These are phyloP conservation scores for Eupeodes latifasciatus DNA, from an alignment of 2,888 invertebrate species.

Conservation along the genomic window DNA sequence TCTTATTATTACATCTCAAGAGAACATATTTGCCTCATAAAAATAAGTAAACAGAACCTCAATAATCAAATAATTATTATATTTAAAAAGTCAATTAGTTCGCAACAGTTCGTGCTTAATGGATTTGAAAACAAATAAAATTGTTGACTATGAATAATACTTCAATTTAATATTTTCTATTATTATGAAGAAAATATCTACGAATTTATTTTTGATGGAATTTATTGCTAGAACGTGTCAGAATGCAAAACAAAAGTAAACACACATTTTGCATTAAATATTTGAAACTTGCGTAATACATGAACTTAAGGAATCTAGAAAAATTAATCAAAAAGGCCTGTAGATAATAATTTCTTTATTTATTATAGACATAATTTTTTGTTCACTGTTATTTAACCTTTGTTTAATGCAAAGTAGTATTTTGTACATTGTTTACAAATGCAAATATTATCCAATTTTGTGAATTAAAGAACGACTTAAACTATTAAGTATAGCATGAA, in stretches of 20 bases:
- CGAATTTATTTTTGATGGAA: not conserved
- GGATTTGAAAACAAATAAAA: slow-evolving; percentile 46
- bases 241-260: not conserved
- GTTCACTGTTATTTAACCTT: too few species aligned
- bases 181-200: not conserved
- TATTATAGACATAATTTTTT: too few species aligned
- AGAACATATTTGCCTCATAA: slow-evolving; percentile 42
- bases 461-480: not conserved
- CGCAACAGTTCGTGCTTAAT: slow-evolving; percentile 54
- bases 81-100: slow-evolving; percentile 33
- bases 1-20: not conserved
- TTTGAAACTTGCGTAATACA: not conserved
- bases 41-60: slow-evolving; percentile 2
- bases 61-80: slow-evolving; percentile 36
- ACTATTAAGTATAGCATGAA: not conserved
- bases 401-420: not conserved
- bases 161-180: not conserved
- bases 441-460: not conserved
- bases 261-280: not conserved
- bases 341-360: not conserved
- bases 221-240: slow-evolving; percentile 5
- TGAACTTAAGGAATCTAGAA: not conserved
- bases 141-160: not conserved
- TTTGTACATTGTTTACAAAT: not conserved
- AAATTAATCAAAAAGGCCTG: not conserved